Conservation (phyloP, 2,888 invertebrate species). For the Apocheima hispidaria region DNA sequence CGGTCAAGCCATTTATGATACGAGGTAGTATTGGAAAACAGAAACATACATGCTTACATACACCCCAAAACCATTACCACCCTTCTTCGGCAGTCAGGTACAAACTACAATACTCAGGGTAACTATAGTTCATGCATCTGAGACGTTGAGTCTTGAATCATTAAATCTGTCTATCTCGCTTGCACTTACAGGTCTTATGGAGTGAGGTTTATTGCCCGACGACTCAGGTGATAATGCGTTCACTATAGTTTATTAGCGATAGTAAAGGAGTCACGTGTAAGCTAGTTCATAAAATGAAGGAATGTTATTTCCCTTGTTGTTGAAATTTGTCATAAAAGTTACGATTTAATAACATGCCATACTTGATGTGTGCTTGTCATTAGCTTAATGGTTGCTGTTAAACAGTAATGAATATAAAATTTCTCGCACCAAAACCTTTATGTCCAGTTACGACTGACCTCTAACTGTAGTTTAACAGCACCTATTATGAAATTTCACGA, state of each 20-base stretch:
- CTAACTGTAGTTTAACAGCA: slow-evolving; percentile 12
- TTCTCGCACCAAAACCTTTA: slow-evolving; percentile 10
- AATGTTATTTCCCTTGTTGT: slow-evolving; percentile 6
- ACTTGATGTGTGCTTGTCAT: slow-evolving; percentile 21
- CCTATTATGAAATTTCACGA: not conserved
- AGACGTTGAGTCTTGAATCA: too few species aligned
- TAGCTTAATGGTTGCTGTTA: slow-evolving; percentile 24
- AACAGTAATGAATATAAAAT: slow-evolving; percentile 14
- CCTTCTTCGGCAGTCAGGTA: too few species aligned
- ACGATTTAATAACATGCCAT: slow-evolving; percentile 15
- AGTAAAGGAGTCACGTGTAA: not conserved
- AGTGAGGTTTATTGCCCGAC: too few species aligned
- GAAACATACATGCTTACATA: too few species aligned
- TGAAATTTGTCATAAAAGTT: slow-evolving; percentile 18
- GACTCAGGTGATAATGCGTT: too few species aligned
- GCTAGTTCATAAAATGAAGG: not conserved
- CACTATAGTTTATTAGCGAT: slow-evolving; percentile 3
- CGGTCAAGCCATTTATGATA: too few species aligned
- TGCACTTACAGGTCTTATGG: too few species aligned
- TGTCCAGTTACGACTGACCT: slow-evolving; percentile 11
- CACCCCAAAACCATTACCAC: too few species aligned
- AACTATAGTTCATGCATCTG: too few species aligned
- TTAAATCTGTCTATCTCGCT: too few species aligned
- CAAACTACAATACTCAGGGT: too few species aligned
- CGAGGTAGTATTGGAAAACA: too few species aligned